Evolutionary conservation across 2,888 invertebrate species (phyloP), one percentile per base, ranked within the genome.

Genomic region (Neria commutata): DNA sequence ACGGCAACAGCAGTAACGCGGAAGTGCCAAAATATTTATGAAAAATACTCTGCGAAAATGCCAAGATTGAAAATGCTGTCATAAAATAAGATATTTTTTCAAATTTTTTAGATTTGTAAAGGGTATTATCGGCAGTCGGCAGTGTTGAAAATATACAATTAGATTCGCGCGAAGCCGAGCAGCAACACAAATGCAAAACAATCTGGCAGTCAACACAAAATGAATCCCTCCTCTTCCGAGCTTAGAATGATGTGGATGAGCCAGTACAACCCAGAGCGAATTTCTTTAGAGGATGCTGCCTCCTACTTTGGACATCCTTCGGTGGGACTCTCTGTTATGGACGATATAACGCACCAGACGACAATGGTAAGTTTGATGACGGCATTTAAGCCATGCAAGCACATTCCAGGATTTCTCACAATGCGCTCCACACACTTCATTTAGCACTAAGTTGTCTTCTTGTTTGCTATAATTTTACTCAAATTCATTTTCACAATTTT

Each of bases 161-260:
- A 10, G n/a, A 24, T 24, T 24, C 34, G 40, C 24, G 37, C 24
- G 40, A 16, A 14, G 14, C 21, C 19, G n/a, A 24, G 4, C 24
- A 33, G 23, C 6, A 24, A 11, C 23, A 48, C 40, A 55, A 55
- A 55, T 47, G 48, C 47, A 11, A 34, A 33, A 37, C 37, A 37
- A n/a, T n/a, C 8, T 6, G 6, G 3, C 8, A 11, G 37, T 33
- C 21, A 23, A 6, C 25, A 21, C 24, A 64, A 6, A 62, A 76
- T 77, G 77, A 77, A 77, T 73, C 77, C 77, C 26, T 66, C 77
- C 29, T 77, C 77, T 25, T 66, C 77, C 29, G 77, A 77, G 52
- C 47, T 72, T 46, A 73, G 71, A 29, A 72, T 72, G 72, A 71
- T 88, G 74, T 89, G 89, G 89, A 88, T 89, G 88, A 87, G 87